Conservation (phyloP, 2,797 vertebrate genomes). For the Heteromormyrus szaboi region DNA sequence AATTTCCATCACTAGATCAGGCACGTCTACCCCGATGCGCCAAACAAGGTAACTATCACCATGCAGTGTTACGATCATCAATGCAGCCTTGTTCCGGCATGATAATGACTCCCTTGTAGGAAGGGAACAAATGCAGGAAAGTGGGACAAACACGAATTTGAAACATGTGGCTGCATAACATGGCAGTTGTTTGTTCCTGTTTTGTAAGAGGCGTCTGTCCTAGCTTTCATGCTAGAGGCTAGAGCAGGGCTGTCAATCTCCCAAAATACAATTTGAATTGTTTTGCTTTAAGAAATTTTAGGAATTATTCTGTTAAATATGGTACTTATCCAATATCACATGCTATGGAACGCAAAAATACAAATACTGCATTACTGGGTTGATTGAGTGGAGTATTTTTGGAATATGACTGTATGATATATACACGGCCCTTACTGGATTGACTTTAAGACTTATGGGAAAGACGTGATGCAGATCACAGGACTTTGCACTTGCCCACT, state of each 20-base stretch:
- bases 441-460: not conserved
- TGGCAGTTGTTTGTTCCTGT: not conserved
- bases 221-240: not conserved
- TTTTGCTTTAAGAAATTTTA: not conserved
- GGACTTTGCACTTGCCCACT: constrained; percentile 25
- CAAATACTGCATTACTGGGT: not conserved
- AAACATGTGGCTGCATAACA: not conserved
- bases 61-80: not conserved
- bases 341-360: not conserved
- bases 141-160: not conserved
- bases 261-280: not conserved
- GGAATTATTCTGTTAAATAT: not conserved
- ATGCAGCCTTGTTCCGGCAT: constrained; percentile 23
- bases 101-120: constrained; percentile 21
- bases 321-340: not conserved
- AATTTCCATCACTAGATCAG: not conserved
- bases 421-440: not conserved
- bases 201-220: not conserved
- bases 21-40: not conserved
- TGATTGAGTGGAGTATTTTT: not conserved
- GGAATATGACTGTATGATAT: not conserved
- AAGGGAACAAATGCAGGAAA: not conserved
- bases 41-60: not conserved
- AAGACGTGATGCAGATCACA: not conserved
- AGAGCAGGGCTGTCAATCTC: not conserved